Base-by-base conservation (phyloP, 2,888 invertebrate species). In the Blastobasis adustella region DNA sequence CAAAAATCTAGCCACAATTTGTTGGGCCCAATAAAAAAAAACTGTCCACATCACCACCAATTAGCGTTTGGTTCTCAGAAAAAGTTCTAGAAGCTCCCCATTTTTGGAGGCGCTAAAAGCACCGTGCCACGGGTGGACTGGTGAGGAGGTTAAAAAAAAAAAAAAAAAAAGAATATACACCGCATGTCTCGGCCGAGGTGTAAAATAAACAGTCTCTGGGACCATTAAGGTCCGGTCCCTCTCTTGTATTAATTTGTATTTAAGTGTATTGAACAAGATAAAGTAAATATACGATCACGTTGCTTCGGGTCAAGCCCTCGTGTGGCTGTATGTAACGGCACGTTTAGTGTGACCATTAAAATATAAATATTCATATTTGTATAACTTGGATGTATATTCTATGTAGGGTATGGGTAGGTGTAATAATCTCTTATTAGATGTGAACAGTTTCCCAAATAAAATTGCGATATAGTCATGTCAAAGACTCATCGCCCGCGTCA, bases 201-300 rank as follows among this genome's bases (percentile, higher is more conserved):
- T 87, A 82, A 86, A 87, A 86, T 87, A 88, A 87, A 88, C 86
- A 88, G 77, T 74, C 78, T 67, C 65, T 67, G 63, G 73, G 71
- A 78, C 87, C 83, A 85, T 88, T 85, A 87, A 80, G 84, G 71
- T 63, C 77, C 76, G 79, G 78, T 78, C 79, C 83, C 79, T 74
- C 67, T 79, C 72, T 80, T 87, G 87, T 87, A 88, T 88, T 88
- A 88, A 88, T 88, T 88, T 88, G 87, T 88, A 87, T 88, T 88
- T 85, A 88, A 87, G 87, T 86, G 86, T 87, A 87, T 82, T 84
- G 83, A 79, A 86, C 87, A 87, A 86, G 87, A 87, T 87, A 87
- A 87, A 83, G 73, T 79, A 79, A 87, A 87, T 86, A 87, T 86
- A 85, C 79, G 81, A 76, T 76, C 72, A 71, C 76, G 58, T 65